These are phyloP conservation scores for Phocides pigmalion DNA, from an alignment of 1,140 invertebrate genomes.

Conservation along the genomic window DNA sequence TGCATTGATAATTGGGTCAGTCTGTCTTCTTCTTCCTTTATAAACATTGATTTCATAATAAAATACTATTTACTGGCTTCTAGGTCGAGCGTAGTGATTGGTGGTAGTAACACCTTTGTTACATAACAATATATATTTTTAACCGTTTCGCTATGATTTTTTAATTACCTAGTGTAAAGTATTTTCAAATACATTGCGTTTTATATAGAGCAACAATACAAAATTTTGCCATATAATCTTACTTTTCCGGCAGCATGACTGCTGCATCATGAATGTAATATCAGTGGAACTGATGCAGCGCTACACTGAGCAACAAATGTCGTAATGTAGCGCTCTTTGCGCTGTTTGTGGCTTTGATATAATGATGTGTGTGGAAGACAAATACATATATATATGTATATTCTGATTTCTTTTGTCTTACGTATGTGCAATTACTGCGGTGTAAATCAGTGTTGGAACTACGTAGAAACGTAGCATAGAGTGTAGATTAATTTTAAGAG, in stretches of 20 bases:
- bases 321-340: background rate
- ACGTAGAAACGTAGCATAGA: no score
- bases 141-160: no score
- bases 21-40: no score
- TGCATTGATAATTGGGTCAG: no score
- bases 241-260: conserved; percentile 1
- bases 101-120: no score
- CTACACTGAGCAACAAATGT: background rate
- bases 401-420: background rate
- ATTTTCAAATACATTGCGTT: conserved; percentile 1
- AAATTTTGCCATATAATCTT: background rate
- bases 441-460: no score
- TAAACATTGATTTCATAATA: no score
- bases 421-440: background rate
- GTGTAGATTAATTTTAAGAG: no score
- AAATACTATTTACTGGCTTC: no score
- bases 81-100: no score
- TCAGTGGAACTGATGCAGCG: conserved; percentile 10
- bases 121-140: no score
- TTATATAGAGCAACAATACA: conserved; percentile 1
- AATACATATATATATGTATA: background rate
- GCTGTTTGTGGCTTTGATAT: background rate
- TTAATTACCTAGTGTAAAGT: no score
- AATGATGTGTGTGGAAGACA: background rate
- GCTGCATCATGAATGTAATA: conserved; percentile 14